Conservation (phyloP, 2,113 vertebrate genomes). For the human (Homo sapiens) region DNA sequence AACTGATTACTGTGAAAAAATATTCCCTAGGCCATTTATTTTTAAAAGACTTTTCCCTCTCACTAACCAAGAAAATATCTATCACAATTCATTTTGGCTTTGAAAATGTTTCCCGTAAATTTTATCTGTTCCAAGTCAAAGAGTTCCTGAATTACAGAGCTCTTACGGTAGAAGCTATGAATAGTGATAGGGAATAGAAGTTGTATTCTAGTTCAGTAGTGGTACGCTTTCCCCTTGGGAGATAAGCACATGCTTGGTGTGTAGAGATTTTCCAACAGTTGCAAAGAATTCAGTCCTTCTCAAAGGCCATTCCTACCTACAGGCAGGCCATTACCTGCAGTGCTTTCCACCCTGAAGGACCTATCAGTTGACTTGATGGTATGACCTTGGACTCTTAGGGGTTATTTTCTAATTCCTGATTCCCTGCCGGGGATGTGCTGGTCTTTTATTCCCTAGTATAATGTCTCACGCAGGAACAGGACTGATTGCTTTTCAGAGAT, state of each 20-base stretch:
- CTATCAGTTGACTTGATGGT: background rate
- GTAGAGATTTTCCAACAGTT: background rate
- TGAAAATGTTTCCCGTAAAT: constrained; percentile 60
- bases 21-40: constrained; percentile 52
- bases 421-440: constrained; percentile 22
- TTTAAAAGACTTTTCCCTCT: constrained; percentile 58
- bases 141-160: constrained; percentile 29
- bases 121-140: constrained; percentile 38
- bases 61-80: constrained; percentile 28
- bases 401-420: constrained; percentile 47
- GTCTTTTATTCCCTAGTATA: constrained; percentile 38
- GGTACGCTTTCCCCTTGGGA: background rate
- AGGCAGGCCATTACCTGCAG: background rate
- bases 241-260: background rate
- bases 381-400: constrained; percentile 24
- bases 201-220: background rate
- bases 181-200: background rate
- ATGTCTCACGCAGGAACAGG: constrained; percentile 49
- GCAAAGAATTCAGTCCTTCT: constrained; percentile 10
- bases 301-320: background rate
- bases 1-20: constrained; percentile 65
- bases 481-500: constrained; percentile 57
- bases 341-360: background rate
- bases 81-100: constrained; percentile 48
- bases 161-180: background rate